Conservation (phyloP, 92 coral and sea anemone species). For the Montipora capitata region DNA sequence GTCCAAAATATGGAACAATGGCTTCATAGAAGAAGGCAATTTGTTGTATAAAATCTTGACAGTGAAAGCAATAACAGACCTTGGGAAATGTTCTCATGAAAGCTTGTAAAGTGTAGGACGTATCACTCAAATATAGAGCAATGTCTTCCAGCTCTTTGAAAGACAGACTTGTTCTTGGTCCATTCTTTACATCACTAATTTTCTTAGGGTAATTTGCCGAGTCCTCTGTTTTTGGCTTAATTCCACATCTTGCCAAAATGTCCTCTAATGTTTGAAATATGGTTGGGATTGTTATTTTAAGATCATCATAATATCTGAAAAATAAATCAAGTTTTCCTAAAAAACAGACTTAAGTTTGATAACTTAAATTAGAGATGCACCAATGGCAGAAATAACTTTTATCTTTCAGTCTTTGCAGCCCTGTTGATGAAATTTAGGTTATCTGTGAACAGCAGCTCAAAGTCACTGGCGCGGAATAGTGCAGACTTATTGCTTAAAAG, state of each 20-base stretch:
- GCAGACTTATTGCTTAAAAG: too few relatives aligned
- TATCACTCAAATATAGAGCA: slow-evolving; percentile 86
- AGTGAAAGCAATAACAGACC: slow-evolving; percentile 79
- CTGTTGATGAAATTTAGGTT: too few relatives aligned
- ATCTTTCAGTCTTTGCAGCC: too few relatives aligned
- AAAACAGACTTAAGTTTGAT: background rate
- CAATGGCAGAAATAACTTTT: too few relatives aligned
- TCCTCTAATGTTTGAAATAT: slow-evolving; percentile 80
- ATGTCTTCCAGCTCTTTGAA: slow-evolving; percentile 76
- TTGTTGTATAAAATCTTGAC: slow-evolving; percentile 81
- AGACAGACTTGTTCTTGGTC: slow-evolving; percentile 29
- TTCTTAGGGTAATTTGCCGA: slow-evolving; percentile 52
- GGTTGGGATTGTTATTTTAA: slow-evolving; percentile 84
- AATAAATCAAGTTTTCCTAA: background rate
- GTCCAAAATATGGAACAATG: slow-evolving; percentile 73
- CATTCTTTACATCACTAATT: slow-evolving; percentile 35
- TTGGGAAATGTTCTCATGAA: slow-evolving; percentile 76
- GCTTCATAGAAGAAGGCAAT: slow-evolving; percentile 86
- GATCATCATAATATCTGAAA: slow-evolving; percentile 90
- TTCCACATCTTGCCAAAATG: slow-evolving; percentile 78
- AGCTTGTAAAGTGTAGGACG: slow-evolving; percentile 79
- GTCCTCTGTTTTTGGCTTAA: slow-evolving; percentile 40
- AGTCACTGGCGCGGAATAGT: too few relatives aligned
- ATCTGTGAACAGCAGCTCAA: too few relatives aligned
- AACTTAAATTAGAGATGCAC: too few relatives aligned